Evolutionary conservation across 2,797 vertebrate genomes (phyloP).

Genomic region (Cuniculus paca): DNA sequence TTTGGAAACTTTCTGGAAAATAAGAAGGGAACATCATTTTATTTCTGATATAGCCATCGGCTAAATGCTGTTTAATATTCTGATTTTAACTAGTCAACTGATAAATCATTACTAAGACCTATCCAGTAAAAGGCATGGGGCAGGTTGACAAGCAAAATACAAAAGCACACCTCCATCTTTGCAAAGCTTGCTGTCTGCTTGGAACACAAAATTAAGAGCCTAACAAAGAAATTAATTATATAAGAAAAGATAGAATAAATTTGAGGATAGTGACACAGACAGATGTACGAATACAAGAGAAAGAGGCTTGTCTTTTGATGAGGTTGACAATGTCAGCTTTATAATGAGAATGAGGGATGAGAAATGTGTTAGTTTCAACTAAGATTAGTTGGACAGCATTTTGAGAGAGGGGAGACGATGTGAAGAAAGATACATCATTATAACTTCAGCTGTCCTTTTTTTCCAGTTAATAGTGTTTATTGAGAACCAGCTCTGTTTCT

Average conservation of each 20-base stretch:
- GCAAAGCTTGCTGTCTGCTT: not conserved
- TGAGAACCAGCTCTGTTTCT: not conserved
- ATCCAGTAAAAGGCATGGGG: not conserved
- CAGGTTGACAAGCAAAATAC: not conserved
- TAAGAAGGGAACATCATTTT: not conserved
- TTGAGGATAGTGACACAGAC: not conserved
- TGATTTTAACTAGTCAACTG: constrained; percentile 17
- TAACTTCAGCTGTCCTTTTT: not conserved
- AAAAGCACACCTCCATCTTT: not conserved
- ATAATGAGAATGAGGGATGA: not conserved
- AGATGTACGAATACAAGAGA: not conserved
- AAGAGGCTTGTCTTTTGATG: not conserved
- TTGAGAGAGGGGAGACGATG: not conserved
- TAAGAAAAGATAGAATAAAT: not conserved
- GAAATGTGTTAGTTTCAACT: not conserved
- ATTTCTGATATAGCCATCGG: not conserved
- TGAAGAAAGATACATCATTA: not conserved
- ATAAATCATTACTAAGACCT: not conserved
- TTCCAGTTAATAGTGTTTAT: not conserved
- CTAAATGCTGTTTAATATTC: constrained; percentile 12
- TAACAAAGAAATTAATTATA: not conserved
- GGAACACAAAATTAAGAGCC: constrained; percentile 7
- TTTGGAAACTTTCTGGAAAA: constrained; percentile 62
- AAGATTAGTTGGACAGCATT: not conserved
- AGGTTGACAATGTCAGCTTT: not conserved